phyloP scores from a whole-genome alignment of 2,113 vertebrate genomes.

The Egretta garzetta region DNA sequence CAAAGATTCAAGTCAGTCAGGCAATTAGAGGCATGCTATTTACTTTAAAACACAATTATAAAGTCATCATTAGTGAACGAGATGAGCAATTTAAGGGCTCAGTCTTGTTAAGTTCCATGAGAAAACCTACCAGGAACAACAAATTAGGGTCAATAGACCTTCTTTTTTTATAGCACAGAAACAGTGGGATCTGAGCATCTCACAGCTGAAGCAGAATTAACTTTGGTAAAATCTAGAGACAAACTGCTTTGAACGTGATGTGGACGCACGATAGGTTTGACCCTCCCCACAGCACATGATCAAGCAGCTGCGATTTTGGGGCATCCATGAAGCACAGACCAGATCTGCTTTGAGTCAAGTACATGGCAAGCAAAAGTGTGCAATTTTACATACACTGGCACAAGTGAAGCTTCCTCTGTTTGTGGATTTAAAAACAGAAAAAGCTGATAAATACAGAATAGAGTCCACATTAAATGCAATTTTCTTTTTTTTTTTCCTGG shows the following conservation, averaged over 20 bases:
- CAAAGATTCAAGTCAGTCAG: not conserved
- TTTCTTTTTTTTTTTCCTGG: not conserved
- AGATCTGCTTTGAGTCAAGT: not conserved
- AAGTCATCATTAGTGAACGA: not conserved
- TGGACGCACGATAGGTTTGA: accelerated
- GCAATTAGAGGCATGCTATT: not conserved
- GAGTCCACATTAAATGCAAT: not conserved
- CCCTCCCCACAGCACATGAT: not conserved
- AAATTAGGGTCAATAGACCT: not conserved
- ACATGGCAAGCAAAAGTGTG: not conserved
- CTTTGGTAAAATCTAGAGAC: not conserved
- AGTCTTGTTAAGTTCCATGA: not conserved
- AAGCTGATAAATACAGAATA: not conserved
- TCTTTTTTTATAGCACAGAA: not conserved
- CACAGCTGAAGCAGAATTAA: not conserved
- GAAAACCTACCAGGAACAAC: not conserved
- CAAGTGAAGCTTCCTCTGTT: not conserved
- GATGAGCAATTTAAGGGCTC: not conserved
- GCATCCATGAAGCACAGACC: not conserved
- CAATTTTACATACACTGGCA: not conserved
- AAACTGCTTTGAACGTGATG: not conserved
- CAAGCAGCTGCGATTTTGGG: not conserved
- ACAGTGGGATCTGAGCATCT: not conserved
- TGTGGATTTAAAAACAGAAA: not conserved
- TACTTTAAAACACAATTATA: not conserved